Evolutionary conservation across 2,888 invertebrate species (phyloP).

Genomic region (Syrista parreyssii): DNA sequence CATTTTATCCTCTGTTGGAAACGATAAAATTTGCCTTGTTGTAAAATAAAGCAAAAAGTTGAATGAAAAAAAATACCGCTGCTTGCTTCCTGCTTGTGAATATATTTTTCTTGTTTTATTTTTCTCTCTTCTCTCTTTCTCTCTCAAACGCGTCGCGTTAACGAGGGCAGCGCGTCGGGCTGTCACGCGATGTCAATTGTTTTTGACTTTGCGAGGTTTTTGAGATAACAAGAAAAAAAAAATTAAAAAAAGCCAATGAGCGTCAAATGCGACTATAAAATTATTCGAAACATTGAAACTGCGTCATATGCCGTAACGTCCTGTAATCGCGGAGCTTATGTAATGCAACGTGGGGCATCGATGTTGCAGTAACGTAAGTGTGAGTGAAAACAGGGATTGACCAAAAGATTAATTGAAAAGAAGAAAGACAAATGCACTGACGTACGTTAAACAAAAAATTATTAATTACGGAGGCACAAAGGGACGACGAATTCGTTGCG

Average conservation of each 20-base stretch:
- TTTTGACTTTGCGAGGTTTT: background rate
- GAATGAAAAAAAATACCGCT: constrained; percentile 51
- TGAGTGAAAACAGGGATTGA: background rate
- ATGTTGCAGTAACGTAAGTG: background rate
- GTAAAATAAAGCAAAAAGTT: constrained; percentile 61
- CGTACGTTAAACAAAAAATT: background rate
- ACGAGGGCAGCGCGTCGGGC: background rate
- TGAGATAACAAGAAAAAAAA: background rate
- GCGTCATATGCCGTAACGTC: background rate
- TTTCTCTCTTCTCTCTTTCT: background rate
- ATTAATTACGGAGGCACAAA: background rate
- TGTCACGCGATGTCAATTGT: background rate
- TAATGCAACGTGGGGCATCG: background rate
- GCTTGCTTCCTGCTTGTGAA: constrained; percentile 61
- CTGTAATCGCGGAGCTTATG: background rate
- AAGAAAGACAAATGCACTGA: background rate
- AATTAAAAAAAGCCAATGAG: background rate
- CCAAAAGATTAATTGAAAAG: background rate
- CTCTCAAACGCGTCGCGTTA: background rate
- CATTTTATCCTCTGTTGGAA: constrained; percentile 61
- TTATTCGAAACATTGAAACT: background rate
- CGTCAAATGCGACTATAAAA: background rate
- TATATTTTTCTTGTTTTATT: constrained; percentile 33
- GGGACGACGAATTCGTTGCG: background rate
- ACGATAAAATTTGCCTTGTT: constrained; percentile 61